Evolutionary conservation across 2,113 vertebrate species (phyloP).

Genomic region (Melanotaenia duboulayi): DNA sequence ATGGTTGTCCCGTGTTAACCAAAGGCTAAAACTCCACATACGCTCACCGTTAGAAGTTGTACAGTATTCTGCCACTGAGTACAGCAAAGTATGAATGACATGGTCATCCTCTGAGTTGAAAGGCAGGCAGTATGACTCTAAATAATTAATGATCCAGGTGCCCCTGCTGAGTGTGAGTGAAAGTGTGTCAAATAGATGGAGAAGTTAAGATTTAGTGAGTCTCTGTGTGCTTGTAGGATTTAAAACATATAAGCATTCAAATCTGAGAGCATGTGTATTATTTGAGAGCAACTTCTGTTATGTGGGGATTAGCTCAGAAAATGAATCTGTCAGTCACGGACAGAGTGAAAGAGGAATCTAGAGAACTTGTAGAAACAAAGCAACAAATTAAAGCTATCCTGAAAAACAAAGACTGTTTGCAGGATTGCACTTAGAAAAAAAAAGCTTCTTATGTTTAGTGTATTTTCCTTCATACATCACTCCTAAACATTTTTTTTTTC

Average conservation of each 20-base stretch:
- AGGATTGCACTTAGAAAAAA: background rate
- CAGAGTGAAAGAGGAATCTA: conserved; percentile 1
- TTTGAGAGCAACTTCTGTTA: conserved; percentile 27
- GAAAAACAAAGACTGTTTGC: background rate
- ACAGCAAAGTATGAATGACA: conserved; percentile 11
- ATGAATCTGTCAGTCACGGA: conserved; percentile 24
- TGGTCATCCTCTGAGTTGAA: conserved; percentile 20
- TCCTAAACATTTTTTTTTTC: no score
- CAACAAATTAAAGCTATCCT: background rate
- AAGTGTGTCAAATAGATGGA: conserved; percentile 9
- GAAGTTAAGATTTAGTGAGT: conserved; percentile 23
- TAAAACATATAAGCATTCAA: conserved; percentile 25
- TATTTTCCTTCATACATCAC: no score
- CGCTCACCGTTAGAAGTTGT: background rate
- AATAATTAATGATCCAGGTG: conserved; percentile 56
- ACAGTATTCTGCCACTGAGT: background rate
- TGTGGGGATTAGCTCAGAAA: conserved; percentile 45
- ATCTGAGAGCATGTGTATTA: conserved; percentile 5
- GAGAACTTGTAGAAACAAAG: background rate
- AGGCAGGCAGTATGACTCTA: conserved; percentile 19
- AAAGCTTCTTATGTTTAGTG: no score
- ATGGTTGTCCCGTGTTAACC: background rate
- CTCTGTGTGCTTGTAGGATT: conserved; percentile 4
- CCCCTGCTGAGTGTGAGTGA: conserved; percentile 29
- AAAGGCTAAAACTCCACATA: conserved; percentile 14